Conservation (phyloP, 2,888 invertebrate genomes). For the Phymatocera aterrima region DNA sequence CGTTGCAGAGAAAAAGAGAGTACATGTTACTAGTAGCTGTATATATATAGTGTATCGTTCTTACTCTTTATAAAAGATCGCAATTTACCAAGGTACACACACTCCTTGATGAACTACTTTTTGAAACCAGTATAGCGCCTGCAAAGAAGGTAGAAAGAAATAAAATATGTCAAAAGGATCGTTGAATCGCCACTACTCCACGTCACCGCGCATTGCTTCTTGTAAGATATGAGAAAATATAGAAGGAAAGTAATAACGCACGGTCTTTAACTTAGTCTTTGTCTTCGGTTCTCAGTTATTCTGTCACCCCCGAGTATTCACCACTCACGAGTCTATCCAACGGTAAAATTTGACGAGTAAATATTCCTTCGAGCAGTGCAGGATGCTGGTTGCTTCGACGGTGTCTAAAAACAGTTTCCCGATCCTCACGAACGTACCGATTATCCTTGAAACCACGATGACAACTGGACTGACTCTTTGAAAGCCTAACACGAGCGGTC, state of each 20-base stretch:
- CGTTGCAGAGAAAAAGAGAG: background rate
- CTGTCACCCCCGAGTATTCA: constrained; percentile 12
- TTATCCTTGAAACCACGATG: constrained; percentile 47
- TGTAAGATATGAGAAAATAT: background rate
- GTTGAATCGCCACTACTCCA: background rate
- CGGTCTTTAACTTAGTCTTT: background rate
- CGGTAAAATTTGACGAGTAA: constrained; percentile 48
- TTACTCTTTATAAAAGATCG: constrained; percentile 6
- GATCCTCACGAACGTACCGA: constrained; percentile 51
- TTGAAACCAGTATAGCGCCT: background rate
- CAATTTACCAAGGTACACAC: constrained; percentile 5
- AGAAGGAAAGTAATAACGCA: background rate
- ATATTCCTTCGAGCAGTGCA: constrained; percentile 58
- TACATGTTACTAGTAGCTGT: background rate
- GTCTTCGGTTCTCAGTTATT: constrained; percentile 11
- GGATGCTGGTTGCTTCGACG: constrained; percentile 53
- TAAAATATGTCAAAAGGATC: background rate
- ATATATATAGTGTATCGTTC: background rate
- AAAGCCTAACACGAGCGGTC: background rate
- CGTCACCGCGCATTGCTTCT: background rate
- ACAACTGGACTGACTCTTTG: constrained; percentile 29
- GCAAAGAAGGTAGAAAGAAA: background rate
- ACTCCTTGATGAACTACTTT: background rate
- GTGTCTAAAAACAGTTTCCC: constrained; percentile 48
- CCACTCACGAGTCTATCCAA: constrained; percentile 54